Conservation (phyloP, 1,140 invertebrate genomes). For the Papilio machaon region DNA sequence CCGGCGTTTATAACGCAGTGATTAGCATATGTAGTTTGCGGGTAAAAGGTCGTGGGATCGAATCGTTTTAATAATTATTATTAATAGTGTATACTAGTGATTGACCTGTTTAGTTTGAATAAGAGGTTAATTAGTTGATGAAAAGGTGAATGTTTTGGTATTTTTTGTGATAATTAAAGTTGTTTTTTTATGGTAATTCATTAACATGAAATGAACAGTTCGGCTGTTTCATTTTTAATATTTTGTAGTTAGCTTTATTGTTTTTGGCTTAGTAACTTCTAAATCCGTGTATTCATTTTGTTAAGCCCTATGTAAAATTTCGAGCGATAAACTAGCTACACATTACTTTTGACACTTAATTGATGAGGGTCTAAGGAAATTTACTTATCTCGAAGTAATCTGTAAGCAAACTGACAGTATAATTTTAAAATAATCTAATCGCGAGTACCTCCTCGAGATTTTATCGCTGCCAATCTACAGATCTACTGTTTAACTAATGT, state of each 20-base stretch:
- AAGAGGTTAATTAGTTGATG: background rate
- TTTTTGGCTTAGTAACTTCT: background rate
- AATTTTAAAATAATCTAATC: slow-evolving; percentile 35
- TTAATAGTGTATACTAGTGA: background rate
- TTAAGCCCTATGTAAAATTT: background rate
- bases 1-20: background rate
- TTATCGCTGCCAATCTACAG: background rate
- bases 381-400: slow-evolving; percentile 22
- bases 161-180: background rate
- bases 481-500: slow-evolving; percentile 5
- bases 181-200: background rate
- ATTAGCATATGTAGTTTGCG: background rate
- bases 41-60: background rate
- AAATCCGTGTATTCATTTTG: background rate
- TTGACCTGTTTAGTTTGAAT: background rate
- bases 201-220: background rate
- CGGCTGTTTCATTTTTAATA: no score
- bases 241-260: no score
- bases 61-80: background rate
- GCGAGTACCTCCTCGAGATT: slow-evolving; percentile 20
- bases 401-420: slow-evolving; percentile 14
- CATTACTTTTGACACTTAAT: background rate
- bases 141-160: background rate
- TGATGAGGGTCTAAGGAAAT: slow-evolving; percentile 15
- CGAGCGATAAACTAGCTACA: background rate